Base-by-base conservation (phyloP, 1,140 invertebrate genomes). In the Aphidius ervi region DNA sequence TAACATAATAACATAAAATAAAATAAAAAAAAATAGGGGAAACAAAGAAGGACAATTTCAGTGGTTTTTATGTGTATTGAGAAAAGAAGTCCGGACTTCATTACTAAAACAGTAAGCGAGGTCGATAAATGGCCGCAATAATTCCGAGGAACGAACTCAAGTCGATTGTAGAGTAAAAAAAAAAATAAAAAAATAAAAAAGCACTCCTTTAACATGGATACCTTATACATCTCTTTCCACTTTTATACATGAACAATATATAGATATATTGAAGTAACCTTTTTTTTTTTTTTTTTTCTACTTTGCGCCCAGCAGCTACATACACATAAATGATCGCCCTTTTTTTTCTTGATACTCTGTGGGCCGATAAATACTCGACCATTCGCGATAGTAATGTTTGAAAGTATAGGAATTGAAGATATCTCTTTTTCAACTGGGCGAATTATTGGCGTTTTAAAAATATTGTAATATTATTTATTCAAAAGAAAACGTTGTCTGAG, bases 361-460 rank as follows among this genome's bases (percentile, higher is more conserved):
- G 78, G 78, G 70, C 78, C 78, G 74, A 80, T 80, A 80, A 80
- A 80, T 79, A 80, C 76, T 66, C 68, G 68, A 71, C 67, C 70
- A 71, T 72, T 71, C 16, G 16, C 66, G 61, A 66, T 5, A 49
- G 55, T 57, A 54, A 56, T 43, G 47, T n/a, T 16, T 41, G 9
- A 20, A 31, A 45, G 55, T 64, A 68, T 67, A 66, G 57, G 62
- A 61, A 43, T 62, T 65, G 68, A 63, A 65, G 65, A 67, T 59
- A 64, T 66, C 61, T 65, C 65, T 63, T 62, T 68, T 71, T 41
- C 48, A 8, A 23, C 37, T 46, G 55, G 41, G 74, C 74, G 76
- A 79, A 79, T 79, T 80, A 78, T 77, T 77, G 76, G 72, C 77
- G 78, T 80, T 80, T 80, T 79, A 80, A 80, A 78, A 80, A 78